These are phyloP conservation scores for Mus spretus DNA, from an alignment of 2,797 vertebrate species.

Conservation along the genomic window DNA sequence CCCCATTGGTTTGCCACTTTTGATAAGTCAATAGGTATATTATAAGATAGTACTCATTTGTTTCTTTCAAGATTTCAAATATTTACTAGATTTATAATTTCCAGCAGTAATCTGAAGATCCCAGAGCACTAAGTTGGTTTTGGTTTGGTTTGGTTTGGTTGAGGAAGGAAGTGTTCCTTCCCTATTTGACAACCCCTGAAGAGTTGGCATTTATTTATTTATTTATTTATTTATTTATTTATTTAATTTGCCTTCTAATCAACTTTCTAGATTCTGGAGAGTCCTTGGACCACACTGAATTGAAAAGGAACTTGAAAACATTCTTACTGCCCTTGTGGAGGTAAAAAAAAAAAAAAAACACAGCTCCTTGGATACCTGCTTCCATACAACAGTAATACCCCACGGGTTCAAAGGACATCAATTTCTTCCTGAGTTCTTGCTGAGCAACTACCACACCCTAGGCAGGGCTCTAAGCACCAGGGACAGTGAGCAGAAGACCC, in stretches of 20 bases:
- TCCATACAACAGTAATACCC: background rate
- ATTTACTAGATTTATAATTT: constrained; percentile 35
- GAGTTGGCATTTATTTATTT: background rate
- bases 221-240: background rate
- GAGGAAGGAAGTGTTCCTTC: background rate
- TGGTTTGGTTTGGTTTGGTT: background rate
- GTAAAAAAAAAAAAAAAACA: background rate
- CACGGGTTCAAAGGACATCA: background rate
- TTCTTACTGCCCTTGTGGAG: background rate
- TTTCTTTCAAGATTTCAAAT: constrained; percentile 16
- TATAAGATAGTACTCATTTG: background rate
- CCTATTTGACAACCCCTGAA: constrained; percentile 11
- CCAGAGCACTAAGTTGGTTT: background rate
- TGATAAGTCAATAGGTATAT: background rate
- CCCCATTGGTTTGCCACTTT: background rate
- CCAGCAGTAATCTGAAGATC: background rate
- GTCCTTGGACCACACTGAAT: background rate
- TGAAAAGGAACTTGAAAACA: constrained; percentile 38
- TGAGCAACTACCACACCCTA: background rate
- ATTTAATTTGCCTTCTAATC: background rate
- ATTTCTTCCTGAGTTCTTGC: background rate
- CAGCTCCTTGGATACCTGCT: background rate
- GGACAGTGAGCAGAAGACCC: background rate
- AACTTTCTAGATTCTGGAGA: constrained; percentile 52
- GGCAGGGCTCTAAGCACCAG: background rate